phyloP scores from a whole-genome alignment of 2,888 invertebrate genomes.

The Tanytarsus gracilentus region DNA sequence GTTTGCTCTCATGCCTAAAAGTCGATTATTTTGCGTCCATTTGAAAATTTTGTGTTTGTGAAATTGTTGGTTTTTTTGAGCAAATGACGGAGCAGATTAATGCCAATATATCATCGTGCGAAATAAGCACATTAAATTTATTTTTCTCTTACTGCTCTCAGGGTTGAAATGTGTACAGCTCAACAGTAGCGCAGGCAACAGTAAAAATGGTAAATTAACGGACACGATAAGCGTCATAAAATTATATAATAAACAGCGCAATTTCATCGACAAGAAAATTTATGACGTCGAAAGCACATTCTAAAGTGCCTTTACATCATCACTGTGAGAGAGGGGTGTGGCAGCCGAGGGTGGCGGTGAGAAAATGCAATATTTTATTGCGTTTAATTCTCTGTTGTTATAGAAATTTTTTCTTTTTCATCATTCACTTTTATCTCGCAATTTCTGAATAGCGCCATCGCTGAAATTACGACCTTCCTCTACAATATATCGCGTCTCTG shows the following conservation, averaged over 20 bases:
- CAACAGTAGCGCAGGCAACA: background rate
- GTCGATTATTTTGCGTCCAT: too few relatives aligned
- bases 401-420: background rate
- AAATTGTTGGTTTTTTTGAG: too few relatives aligned
- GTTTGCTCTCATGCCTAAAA: too few relatives aligned
- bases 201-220: slow-evolving; percentile 6
- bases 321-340: too few relatives aligned
- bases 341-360: background rate
- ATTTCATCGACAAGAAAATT: background rate
- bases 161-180: too few relatives aligned
- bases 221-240: slow-evolving; percentile 6
- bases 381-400: background rate
- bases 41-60: too few relatives aligned
- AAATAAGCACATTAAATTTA: too few relatives aligned
- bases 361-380: slow-evolving; percentile 11
- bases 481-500: background rate
- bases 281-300: background rate
- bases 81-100: too few relatives aligned
- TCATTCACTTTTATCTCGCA: background rate
- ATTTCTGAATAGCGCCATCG: background rate
- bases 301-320: slow-evolving; percentile 6
- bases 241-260: background rate
- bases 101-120: too few relatives aligned
- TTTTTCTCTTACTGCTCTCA: background rate
- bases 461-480: background rate